Evolutionary conservation across 2,888 invertebrate genomes (phyloP).

Genomic region (Ypsolopha scabrella): DNA sequence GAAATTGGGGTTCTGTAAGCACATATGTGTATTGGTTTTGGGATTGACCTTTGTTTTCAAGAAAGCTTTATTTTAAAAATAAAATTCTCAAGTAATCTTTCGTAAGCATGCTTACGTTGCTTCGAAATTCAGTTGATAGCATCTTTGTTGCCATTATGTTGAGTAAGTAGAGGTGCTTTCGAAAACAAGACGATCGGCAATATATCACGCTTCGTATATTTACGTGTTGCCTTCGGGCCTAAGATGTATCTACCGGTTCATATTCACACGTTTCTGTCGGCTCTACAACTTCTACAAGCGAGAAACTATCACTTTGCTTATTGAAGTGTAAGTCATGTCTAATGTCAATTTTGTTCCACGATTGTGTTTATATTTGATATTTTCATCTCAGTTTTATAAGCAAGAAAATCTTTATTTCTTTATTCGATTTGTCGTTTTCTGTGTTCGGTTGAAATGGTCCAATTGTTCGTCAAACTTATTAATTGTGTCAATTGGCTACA

Average conservation of each 20-base stretch:
- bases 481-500: no score
- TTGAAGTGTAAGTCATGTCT: neutral
- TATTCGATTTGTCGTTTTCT: no score
- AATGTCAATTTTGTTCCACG: neutral
- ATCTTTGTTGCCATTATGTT: neutral
- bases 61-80: no score
- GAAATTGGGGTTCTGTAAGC: conserved; percentile 1
- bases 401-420: no score
- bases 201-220: neutral
- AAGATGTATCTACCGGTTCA: neutral
- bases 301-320: neutral
- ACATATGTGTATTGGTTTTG: conserved; percentile 9
- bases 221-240: conserved; percentile 1
- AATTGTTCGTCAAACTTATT: no score
- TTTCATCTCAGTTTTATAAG: no score
- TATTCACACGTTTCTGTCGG: conserved; percentile 1
- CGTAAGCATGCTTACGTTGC: no score
- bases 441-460: no score
- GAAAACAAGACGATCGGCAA: neutral
- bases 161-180: no score
- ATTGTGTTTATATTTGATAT: no score
- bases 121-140: no score
- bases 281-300: neutral
- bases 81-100: no score
- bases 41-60: neutral